Evolutionary conservation across 1,140 invertebrate genomes (phyloP), one percentile per base, ranked within the genome.

Genomic region (Antheraea mylitta): DNA sequence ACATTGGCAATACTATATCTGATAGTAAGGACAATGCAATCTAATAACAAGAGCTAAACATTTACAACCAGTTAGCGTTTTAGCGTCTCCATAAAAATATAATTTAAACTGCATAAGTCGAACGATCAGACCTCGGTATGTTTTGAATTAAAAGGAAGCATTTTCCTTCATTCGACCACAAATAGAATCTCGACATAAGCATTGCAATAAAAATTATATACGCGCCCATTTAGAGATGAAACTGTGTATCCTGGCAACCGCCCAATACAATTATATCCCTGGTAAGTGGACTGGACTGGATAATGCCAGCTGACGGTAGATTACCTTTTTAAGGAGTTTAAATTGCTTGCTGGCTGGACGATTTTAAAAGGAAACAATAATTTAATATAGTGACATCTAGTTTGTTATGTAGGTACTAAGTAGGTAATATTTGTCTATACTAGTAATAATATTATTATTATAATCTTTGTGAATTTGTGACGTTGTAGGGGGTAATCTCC

Each of bases 211-310:
- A 82, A 80, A 83, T 83, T 83, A 85, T 83, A 77, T 85, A 83
- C 76, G 74, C 71, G 63, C 69, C 79, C 78, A 80, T 82, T 85
- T 82, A 82, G 73, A 83, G 73, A 85, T 81, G 79, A 82, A 75
- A 83, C 81, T 70, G 75, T 74, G 73, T 72, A 38, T 18, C 67
- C 73, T 85, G 83, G 83, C 76, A 37, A 19, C 3, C n/a, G 18
- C 79, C 83, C 83, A 83, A 81, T 81, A 81, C 77, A 83, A 83
- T 83, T 83, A 83, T 78, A 74, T 74, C 67, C 64, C 67, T 62
- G 70, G 79, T 81, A 78, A 81, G 79, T 81, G 74, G 68, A 76
- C 74, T 60, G 48, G 70, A 63, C 77, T 77, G 78, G 77, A 79
- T 75, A 80, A 80, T 72, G 63, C 62, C 66, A 73, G 68, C 62